Base-by-base conservation (phyloP, 1,140 invertebrate genomes). In the Leucophenga varia region DNA sequence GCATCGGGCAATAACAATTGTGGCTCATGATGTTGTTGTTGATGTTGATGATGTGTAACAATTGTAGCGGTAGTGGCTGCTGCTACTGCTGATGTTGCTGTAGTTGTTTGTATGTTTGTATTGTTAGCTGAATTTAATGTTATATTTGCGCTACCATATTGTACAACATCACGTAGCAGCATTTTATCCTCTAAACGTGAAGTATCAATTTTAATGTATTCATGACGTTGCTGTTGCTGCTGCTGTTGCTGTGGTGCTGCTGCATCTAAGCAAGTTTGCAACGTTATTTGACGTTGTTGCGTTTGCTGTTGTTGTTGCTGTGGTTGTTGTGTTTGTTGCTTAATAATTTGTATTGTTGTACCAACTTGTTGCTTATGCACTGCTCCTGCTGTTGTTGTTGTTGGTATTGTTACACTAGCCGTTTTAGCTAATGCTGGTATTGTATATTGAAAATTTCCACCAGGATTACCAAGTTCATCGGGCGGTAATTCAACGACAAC, bases 201-300 rank as follows among this genome's bases (percentile, higher is more conserved):
- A 1, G 69, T 64, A 37, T 72, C 64, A 18, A 72, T 69, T 47
- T 72, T 72, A 18, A 72, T 73, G 28, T 60, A 73, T 42, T 73
- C 70, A 43, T 54, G 61, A 9, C 61, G 53, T 10, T 53, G 19
- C 13, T 43, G 47, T 17, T 54, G 17, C 2, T 20, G 18, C 32
- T 34, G 40, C 12, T 57, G 58, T 18, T 46, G 31, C 2, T 55
- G 42, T 60, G 58, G 2, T 59, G 58, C 34, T 70, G 65, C 1
- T 48, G 49, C 16, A 4, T 35, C 16, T 5, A 35, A 13, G 32
- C 16, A 16, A n/a, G 12, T n/a, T 13, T 35, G 22, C 22, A 25
- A 10, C 10, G 22, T 8, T 5, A 35, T 35, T 25, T 10, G 22
- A 25, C 28, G 46, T 0, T 54, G 45, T 0, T 52, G 55, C n/a